These are phyloP conservation scores for Hyphantria cunea DNA, from an alignment of 1,140 invertebrate genomes.

Conservation along the genomic window DNA sequence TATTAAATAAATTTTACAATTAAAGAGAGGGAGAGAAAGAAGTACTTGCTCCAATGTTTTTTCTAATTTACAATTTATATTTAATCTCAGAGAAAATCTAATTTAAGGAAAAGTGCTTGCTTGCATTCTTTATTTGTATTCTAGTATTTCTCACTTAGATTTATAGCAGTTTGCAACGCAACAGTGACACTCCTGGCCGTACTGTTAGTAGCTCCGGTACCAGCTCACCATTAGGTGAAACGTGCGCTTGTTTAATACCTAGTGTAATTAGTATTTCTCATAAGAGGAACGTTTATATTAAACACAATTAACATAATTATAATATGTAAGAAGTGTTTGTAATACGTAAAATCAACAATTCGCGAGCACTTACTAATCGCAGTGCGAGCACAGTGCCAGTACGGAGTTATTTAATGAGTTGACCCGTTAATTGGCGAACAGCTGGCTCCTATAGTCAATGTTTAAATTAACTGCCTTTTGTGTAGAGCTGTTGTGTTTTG, in stretches of 20 bases:
- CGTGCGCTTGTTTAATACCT: neutral
- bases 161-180: no score
- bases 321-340: slow-evolving; percentile 3
- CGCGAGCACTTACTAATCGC: slow-evolving; percentile 23
- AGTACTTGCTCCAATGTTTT: no score
- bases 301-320: neutral
- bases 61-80: no score
- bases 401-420: slow-evolving; percentile 62
- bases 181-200: no score
- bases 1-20: no score
- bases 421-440: slow-evolving; percentile 63
- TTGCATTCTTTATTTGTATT: no score
- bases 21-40: no score
- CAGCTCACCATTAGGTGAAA: no score
- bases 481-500: slow-evolving; percentile 17
- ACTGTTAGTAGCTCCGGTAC: no score
- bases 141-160: no score
- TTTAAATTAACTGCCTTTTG: slow-evolving; percentile 56
- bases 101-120: no score
- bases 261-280: neutral
- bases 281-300: neutral
- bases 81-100: no score
- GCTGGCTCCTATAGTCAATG: slow-evolving; percentile 55
- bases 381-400: slow-evolving; percentile 28
- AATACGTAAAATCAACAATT: slow-evolving; percentile 29